Conservation (phyloP, 2,797 vertebrate genomes). For the Microchirus variegatus region DNA sequence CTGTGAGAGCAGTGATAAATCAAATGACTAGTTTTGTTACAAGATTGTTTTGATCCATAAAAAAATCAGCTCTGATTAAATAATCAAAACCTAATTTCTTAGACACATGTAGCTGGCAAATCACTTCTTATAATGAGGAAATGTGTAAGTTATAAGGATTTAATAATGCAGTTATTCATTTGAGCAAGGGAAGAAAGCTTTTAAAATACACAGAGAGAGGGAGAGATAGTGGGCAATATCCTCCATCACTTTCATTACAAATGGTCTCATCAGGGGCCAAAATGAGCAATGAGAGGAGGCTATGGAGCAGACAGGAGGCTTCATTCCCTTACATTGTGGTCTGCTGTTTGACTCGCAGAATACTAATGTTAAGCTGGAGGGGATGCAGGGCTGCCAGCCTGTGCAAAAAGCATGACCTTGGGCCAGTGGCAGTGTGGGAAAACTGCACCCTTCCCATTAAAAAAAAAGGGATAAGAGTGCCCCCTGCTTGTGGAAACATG, state of each 20-base stretch:
- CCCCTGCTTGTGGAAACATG: constrained; percentile 55
- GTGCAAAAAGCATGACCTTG: constrained; percentile 70
- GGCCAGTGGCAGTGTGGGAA: constrained; percentile 52
- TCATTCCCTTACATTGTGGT: constrained; percentile 54
- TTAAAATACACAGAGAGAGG: constrained; percentile 7
- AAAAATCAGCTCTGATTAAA: constrained; percentile 28
- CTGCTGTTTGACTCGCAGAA: constrained; percentile 43
- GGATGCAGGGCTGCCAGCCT: constrained; percentile 47
- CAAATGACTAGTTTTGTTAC: constrained; percentile 24
- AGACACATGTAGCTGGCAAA: background rate
- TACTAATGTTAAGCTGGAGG: constrained; percentile 65
- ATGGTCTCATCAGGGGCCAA: constrained; percentile 48
- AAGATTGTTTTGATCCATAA: constrained; percentile 20
- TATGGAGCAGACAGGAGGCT: constrained; percentile 43
- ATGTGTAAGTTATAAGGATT: constrained; percentile 13
- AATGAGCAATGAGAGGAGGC: constrained; percentile 43
- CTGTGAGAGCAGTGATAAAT: constrained; percentile 6
- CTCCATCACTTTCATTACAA: constrained; percentile 44
- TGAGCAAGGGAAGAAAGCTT: constrained; percentile 13
- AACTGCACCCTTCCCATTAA: constrained; percentile 22
- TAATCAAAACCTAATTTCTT: constrained; percentile 19
- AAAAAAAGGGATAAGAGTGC: constrained; percentile 38
- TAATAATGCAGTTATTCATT: constrained; percentile 17
- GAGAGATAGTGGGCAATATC: constrained; percentile 7
- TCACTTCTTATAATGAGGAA: constrained; percentile 11